Evolutionary conservation across 2,888 invertebrate species (phyloP).

Genomic region (Gari tellinella): DNA sequence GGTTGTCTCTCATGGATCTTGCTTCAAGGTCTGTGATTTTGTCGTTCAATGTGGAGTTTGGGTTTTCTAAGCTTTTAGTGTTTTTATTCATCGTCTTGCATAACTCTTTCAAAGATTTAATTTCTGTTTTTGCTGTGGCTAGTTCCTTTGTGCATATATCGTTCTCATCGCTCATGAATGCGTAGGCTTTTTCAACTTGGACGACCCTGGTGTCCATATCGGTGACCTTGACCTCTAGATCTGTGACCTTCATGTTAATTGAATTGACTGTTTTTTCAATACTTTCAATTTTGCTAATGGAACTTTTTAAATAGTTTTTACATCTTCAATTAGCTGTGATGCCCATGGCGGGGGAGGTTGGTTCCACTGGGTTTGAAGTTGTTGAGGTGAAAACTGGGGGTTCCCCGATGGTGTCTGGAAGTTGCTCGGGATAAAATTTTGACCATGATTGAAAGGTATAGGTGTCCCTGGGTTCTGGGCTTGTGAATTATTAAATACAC

Average conservation of each 20-base stretch:
- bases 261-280: conserved; percentile 5
- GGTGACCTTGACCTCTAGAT: background rate
- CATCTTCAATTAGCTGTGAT: too few relatives aligned
- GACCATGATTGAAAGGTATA: too few relatives aligned
- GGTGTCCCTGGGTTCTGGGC: too few relatives aligned
- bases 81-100: background rate
- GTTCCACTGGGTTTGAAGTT: too few relatives aligned
- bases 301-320: background rate
- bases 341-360: too few relatives aligned
- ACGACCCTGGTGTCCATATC: background rate
- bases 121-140: conserved; percentile 2
- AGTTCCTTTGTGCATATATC: conserved; percentile 1
- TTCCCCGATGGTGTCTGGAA: too few relatives aligned
- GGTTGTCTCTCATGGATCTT: conserved; percentile 27
- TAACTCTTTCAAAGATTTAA: background rate
- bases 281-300: background rate
- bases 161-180: conserved; percentile 4
- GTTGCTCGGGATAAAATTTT: too few relatives aligned
- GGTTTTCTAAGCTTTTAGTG: background rate
- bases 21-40: conserved; percentile 20
- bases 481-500: too few relatives aligned
- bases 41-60: background rate
- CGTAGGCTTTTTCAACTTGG: conserved; percentile 1
- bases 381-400: too few relatives aligned
- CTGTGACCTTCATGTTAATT: background rate